These are phyloP conservation scores for Reticulitermes lucifugus DNA, from an alignment of 2,888 invertebrate species.

Conservation along the genomic window DNA sequence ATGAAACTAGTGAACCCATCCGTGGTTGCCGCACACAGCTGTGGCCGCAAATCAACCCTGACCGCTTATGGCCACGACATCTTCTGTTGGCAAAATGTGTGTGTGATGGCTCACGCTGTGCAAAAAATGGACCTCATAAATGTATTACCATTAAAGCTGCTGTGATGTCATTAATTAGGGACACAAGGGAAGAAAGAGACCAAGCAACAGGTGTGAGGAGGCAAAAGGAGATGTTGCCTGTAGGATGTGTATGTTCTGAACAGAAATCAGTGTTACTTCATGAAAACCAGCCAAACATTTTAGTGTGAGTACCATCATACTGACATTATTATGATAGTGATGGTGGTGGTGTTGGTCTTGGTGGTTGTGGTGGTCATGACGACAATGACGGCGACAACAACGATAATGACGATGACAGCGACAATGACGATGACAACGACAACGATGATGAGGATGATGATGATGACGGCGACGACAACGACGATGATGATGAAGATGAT, in stretches of 20 bases:
- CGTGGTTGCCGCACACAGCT: slow-evolving; percentile 7
- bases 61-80: slow-evolving; percentile 1
- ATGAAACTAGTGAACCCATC: background rate
- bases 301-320: background rate
- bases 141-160: slow-evolving; percentile 16
- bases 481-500: too few relatives aligned
- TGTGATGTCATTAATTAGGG: slow-evolving; percentile 16
- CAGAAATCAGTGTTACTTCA: slow-evolving; percentile 2
- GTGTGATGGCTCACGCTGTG: slow-evolving; percentile 15
- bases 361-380: too few relatives aligned
- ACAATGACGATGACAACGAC: too few relatives aligned
- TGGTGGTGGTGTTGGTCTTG: too few relatives aligned
- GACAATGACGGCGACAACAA: too few relatives aligned
- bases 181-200: too few relatives aligned
- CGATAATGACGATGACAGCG: too few relatives aligned
- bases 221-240: background rate
- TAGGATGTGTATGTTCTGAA: slow-evolving; percentile 24
- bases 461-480: too few relatives aligned
- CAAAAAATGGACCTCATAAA: background rate
- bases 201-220: background rate
- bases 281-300: background rate
- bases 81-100: background rate
- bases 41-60: background rate
- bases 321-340: too few relatives aligned
- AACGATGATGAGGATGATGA: too few relatives aligned